A percentile compares a stretch with the other conserved stretches of the same genome.
phyloP scores from a whole-genome alignment of 2,888 invertebrate genomes.

The Pollenia griseotomentosa region DNA sequence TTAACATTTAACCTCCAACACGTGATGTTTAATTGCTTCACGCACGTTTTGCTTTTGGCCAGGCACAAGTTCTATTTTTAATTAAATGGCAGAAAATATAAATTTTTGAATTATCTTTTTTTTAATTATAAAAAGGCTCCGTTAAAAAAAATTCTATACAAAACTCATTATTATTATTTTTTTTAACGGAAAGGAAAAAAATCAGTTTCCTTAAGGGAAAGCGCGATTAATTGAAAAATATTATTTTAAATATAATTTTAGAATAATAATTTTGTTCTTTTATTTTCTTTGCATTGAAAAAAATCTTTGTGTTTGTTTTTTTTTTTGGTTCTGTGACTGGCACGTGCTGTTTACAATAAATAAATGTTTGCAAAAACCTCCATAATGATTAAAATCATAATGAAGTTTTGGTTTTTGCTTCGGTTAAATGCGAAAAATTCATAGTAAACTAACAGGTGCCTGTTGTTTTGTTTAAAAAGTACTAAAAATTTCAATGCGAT shows the following conservation, averaged over 20 bases:
- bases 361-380: conserved; percentile 39
- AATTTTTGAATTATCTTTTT: neutral
- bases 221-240: conserved; percentile 20
- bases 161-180: neutral
- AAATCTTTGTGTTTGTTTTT: conserved; percentile 8
- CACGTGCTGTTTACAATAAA: conserved; percentile 68
- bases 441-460: conserved; percentile 76
- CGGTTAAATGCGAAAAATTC: conserved; percentile 40
- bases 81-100: conserved; percentile 33
- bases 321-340: conserved; percentile 45
- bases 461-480: conserved; percentile 55
- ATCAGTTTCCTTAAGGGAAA: neutral
- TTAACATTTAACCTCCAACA: neutral
- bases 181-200: neutral
- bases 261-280: conserved; percentile 6
- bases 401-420: conserved; percentile 29
- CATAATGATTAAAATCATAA: conserved; percentile 35
- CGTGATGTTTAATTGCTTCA: neutral
- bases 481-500: conserved; percentile 53
- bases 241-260: neutral
- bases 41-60: neutral
- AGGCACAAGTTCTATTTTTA: neutral
- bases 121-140: too few relatives aligned
- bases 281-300: neutral
- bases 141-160: too few relatives aligned